A percentile compares a stretch with the other conserved stretches of the same genome.
Evolutionary conservation across 2,113 vertebrate genomes (phyloP).

Genomic region (Collichthys lucidus): DNA sequence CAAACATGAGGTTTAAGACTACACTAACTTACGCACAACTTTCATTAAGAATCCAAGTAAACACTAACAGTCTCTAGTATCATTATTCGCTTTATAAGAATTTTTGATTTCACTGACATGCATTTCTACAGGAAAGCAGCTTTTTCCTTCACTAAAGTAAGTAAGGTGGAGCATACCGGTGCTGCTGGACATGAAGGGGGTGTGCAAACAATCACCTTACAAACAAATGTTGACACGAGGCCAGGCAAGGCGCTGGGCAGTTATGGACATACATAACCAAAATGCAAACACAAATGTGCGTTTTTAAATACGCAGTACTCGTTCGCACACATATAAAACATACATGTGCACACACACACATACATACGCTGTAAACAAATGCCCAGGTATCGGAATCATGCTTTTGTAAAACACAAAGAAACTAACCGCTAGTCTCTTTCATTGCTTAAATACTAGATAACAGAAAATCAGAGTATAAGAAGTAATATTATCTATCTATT

Average conservation of each 20-base stretch:
- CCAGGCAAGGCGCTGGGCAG: slow-evolving; percentile 23
- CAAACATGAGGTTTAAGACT: not conserved
- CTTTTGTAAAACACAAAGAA: slow-evolving; percentile 63
- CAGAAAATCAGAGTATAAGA: slow-evolving; percentile 57
- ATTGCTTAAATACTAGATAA: slow-evolving; percentile 64
- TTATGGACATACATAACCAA: slow-evolving; percentile 33
- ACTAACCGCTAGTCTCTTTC: slow-evolving; percentile 48
- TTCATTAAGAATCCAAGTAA: not conserved
- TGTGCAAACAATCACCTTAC: slow-evolving; percentile 25
- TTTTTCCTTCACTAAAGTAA: slow-evolving; percentile 3
- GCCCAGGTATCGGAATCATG: slow-evolving; percentile 61
- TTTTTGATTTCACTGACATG: slow-evolving; percentile 1
- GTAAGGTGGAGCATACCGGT: slow-evolving; percentile 19
- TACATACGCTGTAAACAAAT: slow-evolving; percentile 57
- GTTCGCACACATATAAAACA: slow-evolving; percentile 42
- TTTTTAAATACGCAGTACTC: slow-evolving; percentile 32
- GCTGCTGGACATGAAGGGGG: slow-evolving; percentile 8
- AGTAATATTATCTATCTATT: slow-evolving; percentile 45
- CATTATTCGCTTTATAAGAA: not conserved
- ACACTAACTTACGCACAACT: not conserved
- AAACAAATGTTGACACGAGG: slow-evolving; percentile 41
- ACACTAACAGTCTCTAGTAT: not conserved
- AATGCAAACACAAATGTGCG: slow-evolving; percentile 12
- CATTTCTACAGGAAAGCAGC: not conserved
- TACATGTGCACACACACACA: slow-evolving; percentile 16